Percentiles rank a stretch among this genome's conserved stretches.
These are phyloP conservation scores for Alloplasta piceator DNA, from an alignment of 2,888 invertebrate genomes.

Conservation along the genomic window DNA sequence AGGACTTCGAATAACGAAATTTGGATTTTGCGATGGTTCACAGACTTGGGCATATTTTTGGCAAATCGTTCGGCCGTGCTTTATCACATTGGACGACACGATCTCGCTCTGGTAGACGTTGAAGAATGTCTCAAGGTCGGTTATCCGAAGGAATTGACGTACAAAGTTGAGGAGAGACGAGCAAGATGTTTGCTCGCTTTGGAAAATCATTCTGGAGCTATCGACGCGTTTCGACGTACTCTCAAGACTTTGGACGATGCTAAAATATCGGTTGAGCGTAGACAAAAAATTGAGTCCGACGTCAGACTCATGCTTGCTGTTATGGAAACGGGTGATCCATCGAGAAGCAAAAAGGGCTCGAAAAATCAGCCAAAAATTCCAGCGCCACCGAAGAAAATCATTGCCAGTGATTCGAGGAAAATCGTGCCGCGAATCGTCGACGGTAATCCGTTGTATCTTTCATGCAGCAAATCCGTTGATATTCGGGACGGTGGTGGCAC, in stretches of 20 bases:
- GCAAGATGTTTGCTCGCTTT: slow-evolving; percentile 89
- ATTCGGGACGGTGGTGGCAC: slow-evolving; percentile 86
- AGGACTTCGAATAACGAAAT: no score
- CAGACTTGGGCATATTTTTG: slow-evolving; percentile 88
- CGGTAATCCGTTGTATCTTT: slow-evolving; percentile 85
- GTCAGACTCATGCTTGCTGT: slow-evolving; percentile 89
- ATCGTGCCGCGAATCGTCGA: slow-evolving; percentile 79
- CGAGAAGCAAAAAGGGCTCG: slow-evolving; percentile 56
- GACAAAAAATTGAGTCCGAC: slow-evolving; percentile 87
- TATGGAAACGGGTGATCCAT: slow-evolving; percentile 86
- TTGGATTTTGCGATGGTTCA: neutral
- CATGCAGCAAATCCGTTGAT: slow-evolving; percentile 87
- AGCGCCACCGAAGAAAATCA: slow-evolving; percentile 73
- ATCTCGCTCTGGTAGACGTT: slow-evolving; percentile 89
- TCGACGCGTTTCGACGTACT: slow-evolving; percentile 88
- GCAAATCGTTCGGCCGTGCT: slow-evolving; percentile 93
- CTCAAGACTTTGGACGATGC: slow-evolving; percentile 88
- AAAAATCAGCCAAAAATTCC: slow-evolving; percentile 67
- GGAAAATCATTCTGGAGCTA: slow-evolving; percentile 87
- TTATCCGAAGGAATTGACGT: slow-evolving; percentile 89
- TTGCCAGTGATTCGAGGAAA: slow-evolving; percentile 80
- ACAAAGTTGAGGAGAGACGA: slow-evolving; percentile 90
- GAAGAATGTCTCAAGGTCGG: slow-evolving; percentile 87
- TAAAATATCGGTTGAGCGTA: slow-evolving; percentile 86
- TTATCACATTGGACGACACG: slow-evolving; percentile 88